Evolutionary conservation across 2,888 invertebrate genomes (phyloP).

Genomic region (Colletes collaris): DNA sequence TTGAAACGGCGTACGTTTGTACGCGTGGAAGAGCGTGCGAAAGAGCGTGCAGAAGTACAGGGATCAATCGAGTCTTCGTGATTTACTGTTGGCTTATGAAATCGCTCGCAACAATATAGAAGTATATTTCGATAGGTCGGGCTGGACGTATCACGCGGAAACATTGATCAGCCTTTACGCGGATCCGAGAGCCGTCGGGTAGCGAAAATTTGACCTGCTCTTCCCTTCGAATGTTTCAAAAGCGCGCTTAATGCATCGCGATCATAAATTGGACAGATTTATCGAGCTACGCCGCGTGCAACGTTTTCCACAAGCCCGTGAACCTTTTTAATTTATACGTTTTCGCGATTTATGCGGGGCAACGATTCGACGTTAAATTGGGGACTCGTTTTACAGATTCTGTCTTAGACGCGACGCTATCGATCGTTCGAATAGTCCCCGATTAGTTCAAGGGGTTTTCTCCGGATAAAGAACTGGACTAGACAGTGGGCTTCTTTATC

Average conservation of each 20-base stretch:
- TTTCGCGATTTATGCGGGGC: not conserved
- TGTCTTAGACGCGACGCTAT: no score
- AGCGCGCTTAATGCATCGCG: conserved; percentile 17
- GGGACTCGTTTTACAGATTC: no score
- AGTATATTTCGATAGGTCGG: conserved; percentile 46
- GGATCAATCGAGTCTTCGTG: conserved; percentile 65
- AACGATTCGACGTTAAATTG: no score
- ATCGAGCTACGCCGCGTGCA: not conserved
- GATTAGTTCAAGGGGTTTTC: no score
- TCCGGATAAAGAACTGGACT: no score
- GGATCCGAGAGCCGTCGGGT: conserved; percentile 31
- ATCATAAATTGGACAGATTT: conserved; percentile 31
- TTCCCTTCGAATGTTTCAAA: conserved; percentile 1
- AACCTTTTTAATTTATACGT: not conserved
- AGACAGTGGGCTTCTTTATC: no score
- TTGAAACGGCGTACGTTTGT: conserved; percentile 61
- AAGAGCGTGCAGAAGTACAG: conserved; percentile 48
- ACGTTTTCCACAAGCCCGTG: not conserved
- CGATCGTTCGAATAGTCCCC: no score
- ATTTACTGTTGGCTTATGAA: conserved; percentile 63
- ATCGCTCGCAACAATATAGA: conserved; percentile 54
- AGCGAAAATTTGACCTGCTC: conserved; percentile 13
- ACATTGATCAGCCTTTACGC: conserved; percentile 50
- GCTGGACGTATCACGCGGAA: conserved; percentile 36
- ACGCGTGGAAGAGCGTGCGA: conserved; percentile 56